These are phyloP conservation scores for Drosophila mimica DNA, from an alignment of 2,888 invertebrate genomes.

Conservation along the genomic window DNA sequence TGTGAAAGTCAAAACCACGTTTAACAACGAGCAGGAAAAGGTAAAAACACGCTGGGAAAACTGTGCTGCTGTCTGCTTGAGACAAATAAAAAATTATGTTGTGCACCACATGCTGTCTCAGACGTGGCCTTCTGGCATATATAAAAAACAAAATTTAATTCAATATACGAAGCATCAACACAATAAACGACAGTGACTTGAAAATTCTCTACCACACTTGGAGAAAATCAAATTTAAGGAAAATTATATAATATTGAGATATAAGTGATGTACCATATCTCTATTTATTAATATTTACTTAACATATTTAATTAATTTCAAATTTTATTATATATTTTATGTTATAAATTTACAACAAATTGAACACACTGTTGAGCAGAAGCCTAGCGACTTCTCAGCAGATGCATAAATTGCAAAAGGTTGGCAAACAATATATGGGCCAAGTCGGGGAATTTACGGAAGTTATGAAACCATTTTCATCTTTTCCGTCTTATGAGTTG, in stretches of 20 bases:
- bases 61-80: constrained; percentile 36
- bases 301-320: neutral
- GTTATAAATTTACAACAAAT: neutral
- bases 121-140: constrained; percentile 31
- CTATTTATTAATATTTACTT: neutral
- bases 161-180: constrained; percentile 17
- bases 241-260: neutral
- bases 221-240: neutral
- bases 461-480: constrained; percentile 20
- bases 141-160: constrained; percentile 67
- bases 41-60: constrained; percentile 42
- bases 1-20: constrained; percentile 15
- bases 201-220: constrained; percentile 21
- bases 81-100: constrained; percentile 73
- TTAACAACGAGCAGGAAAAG: constrained; percentile 5
- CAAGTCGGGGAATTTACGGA: constrained; percentile 8
- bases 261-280: neutral
- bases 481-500: constrained; percentile 20
- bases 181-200: constrained; percentile 6
- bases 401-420: constrained; percentile 44
- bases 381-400: constrained; percentile 6
- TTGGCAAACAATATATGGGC: constrained; percentile 53
- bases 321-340: no score
- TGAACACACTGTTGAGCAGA: neutral
- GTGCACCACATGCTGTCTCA: constrained; percentile 65